Evolutionary conservation across 2,113 vertebrate species (phyloP), one percentile per base, ranked within the genome.

Genomic region (Catharus bicknelli): DNA sequence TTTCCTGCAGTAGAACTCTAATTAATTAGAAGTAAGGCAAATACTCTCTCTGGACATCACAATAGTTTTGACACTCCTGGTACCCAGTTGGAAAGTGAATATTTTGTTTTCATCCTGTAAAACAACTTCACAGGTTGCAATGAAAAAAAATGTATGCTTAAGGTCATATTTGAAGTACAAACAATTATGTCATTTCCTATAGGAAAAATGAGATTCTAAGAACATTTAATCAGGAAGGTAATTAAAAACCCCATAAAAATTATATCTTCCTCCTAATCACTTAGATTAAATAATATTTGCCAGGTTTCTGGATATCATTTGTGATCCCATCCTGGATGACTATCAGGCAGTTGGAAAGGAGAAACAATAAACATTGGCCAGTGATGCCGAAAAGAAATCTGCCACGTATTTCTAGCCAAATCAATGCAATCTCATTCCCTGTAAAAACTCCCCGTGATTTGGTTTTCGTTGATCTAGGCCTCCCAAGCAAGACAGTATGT

Each of bases 241-340:
- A 78, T 75, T 73, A 75, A 3, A 82, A 93, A 48, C 6, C 3
- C 23, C 3, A 16, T 74, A 62, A 84, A 94, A 79, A 68, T 78
- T 63, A 43, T 10, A 50, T 79, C 15, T 9, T 84, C 15, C 16
- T 79, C 38, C 29, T 55, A 84, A 70, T 72, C 4, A 19, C 50
- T 78, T 55, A 68, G 23, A 66, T 85, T 51, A 87, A 84, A 63
- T 63, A 84, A 43, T 63, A 61, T 67, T 68, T 72, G 51, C 26
- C 11, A 62, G 5, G 9, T 61, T 83, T 77, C 42, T 86, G 18
- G 68, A 48, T 64, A 75, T 7, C 11, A 68, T 90, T 79, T 83
- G 10, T 93, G 54, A 82, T 9, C 4, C 48, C 59, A 12, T 85
- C 45, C 40, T 86, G n/a, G 21, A 53, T 59, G 19, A 72, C 53